Percentiles rank a stretch among this genome's conserved stretches.
Conservation (phyloP, 1,140 invertebrate species). For the Bombus cullumanus region DNA sequence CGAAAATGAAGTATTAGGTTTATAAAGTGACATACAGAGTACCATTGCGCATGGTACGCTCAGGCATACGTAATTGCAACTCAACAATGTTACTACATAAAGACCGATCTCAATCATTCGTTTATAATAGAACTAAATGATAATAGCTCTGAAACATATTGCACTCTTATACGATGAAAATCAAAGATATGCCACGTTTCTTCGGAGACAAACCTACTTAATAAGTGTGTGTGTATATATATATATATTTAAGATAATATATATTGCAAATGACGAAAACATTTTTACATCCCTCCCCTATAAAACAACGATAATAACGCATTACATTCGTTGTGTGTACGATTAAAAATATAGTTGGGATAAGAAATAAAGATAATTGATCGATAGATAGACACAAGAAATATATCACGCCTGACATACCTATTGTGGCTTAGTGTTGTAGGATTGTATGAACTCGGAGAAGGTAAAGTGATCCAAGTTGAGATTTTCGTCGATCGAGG, state of each 20-base stretch:
- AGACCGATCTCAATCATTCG: not conserved
- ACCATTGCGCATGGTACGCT: not conserved
- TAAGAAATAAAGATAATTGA: conserved; percentile 32
- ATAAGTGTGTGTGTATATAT: not conserved
- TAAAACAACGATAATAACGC: conserved; percentile 40
- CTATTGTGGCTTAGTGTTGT: conserved; percentile 77
- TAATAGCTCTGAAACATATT: conserved; percentile 41
- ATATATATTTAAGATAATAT: not conserved
- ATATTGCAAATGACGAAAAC: not conserved
- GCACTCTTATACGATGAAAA: conserved; percentile 30
- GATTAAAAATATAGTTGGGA: conserved; percentile 16
- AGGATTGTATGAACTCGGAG: conserved; percentile 78
- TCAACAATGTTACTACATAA: not conserved
- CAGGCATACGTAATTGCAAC: not conserved
- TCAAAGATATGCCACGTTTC: conserved; percentile 12
- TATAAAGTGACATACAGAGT: not conserved
- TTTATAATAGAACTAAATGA: not conserved
- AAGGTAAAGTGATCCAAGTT: conserved; percentile 79
- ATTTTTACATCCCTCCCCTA: conserved; percentile 56
- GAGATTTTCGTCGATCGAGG: conserved; percentile 80
- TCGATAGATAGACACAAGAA: conserved; percentile 1
- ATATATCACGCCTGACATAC: conserved; percentile 59
- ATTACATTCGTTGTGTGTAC: not conserved
- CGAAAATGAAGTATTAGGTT: not conserved
- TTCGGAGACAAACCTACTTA: not conserved